Percentiles rank a stretch among this genome's conserved stretches.
Evolutionary conservation across 2,113 vertebrate genomes (phyloP).

Genomic region (Trogon melanurus): DNA sequence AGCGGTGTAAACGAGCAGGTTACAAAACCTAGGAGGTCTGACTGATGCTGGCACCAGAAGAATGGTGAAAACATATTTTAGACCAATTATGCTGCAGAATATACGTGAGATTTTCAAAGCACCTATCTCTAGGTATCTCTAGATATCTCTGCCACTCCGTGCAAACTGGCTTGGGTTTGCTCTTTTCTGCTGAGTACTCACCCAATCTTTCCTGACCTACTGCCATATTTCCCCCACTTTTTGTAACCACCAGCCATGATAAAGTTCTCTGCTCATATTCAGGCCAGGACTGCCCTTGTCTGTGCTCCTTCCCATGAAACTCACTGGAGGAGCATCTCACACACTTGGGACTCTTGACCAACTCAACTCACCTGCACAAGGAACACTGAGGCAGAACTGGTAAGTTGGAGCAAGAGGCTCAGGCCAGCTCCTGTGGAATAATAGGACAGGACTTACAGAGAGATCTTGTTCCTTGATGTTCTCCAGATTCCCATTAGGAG

Average conservation of each 20-base stretch:
- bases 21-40: background rate
- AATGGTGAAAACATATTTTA: background rate
- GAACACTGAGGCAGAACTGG: background rate
- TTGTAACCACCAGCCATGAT: background rate
- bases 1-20: conserved; percentile 1
- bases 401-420: background rate
- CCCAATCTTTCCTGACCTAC: background rate
- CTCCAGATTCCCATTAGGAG: background rate
- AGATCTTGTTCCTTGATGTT: background rate
- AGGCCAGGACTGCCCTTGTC: background rate
- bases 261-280: background rate
- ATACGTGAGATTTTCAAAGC: background rate
- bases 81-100: background rate
- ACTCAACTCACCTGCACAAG: background rate
- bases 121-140: background rate
- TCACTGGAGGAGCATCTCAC: background rate
- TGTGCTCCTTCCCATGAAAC: background rate
- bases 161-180: background rate
- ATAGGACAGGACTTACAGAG: background rate
- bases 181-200: background rate
- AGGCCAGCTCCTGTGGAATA: background rate
- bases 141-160: background rate
- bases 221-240: background rate
- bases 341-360: background rate
- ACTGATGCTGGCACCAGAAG: background rate